Percentiles rank a stretch among this genome's conserved stretches.
These are phyloP conservation scores for Lates calcarifer DNA, from an alignment of 2,113 vertebrate species.

Conservation along the genomic window DNA sequence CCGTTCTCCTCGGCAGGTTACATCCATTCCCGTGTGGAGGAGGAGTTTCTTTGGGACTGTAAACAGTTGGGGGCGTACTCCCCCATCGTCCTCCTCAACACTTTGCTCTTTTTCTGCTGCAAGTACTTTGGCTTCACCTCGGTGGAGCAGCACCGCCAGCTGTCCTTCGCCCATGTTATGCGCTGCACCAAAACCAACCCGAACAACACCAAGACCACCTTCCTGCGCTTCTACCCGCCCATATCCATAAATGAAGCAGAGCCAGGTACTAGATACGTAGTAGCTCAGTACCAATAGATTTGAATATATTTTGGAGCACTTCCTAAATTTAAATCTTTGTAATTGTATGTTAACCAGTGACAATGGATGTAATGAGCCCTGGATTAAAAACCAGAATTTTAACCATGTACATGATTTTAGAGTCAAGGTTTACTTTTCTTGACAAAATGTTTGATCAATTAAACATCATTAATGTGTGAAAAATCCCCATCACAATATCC, in stretches of 20 bases:
- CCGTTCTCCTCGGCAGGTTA: slow-evolving; percentile 84
- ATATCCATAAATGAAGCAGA: slow-evolving; percentile 78
- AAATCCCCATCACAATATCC: too few species aligned
- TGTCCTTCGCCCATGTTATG: slow-evolving; percentile 96
- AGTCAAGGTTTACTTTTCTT: too few species aligned
- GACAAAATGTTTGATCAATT: too few species aligned
- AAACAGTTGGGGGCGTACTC: slow-evolving; percentile 98
- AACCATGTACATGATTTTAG: too few species aligned
- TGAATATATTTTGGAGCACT: too few species aligned
- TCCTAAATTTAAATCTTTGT: too few species aligned
- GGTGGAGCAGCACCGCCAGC: slow-evolving; percentile 92
- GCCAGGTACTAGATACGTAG: slow-evolving; percentile 40
- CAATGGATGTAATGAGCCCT: too few species aligned
- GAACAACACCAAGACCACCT: slow-evolving; percentile 91
- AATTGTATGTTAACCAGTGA: too few species aligned
- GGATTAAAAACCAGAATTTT: too few species aligned
- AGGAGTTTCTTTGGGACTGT: slow-evolving; percentile 97
- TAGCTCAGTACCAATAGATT: neutral
- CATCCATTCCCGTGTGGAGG: slow-evolving; percentile 94
- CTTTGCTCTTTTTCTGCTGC: slow-evolving; percentile 97
- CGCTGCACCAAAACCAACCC: slow-evolving; percentile 90
- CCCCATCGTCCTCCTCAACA: slow-evolving; percentile 97
- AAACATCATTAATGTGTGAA: too few species aligned
- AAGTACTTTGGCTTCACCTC: slow-evolving; percentile 95
- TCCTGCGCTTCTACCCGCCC: slow-evolving; percentile 95